Evolutionary conservation across 2,113 vertebrate genomes (phyloP), one percentile per base, ranked within the genome.

Genomic region (Cairina moschata): DNA sequence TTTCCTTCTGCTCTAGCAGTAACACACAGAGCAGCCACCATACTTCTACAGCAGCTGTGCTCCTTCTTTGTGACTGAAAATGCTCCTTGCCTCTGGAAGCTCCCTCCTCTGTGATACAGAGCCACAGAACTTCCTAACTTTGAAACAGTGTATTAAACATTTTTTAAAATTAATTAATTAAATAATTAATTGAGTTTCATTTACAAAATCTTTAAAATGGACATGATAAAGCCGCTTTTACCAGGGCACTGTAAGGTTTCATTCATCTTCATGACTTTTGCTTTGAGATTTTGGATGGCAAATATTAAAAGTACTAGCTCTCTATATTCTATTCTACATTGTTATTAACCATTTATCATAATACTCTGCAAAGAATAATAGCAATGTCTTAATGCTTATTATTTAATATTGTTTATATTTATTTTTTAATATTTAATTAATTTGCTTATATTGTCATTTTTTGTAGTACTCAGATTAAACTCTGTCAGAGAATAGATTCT

Each of bases 21-120:
- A 69, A 34, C 44, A 73, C 22, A 55, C 11, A 4, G 8, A 12
- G 40, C 5, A 79, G 44, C 36, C 63, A 76, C 28, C 74, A 69
- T 18, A 75, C 74, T 91, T 71, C 9, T 28, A 73, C 3, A 85
- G 60, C 77, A 85, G 50, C 50, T 94, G 84, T 85, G 48, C 40
- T 83, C 42, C 21, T 55, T 80, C 50, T 68, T 73, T 69, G 28
- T 50, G n/a, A 59, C 75, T 74, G 67, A 90, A 95, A 95, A 79
- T 32, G 5, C 21, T 74, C 60, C 34, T 85, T 87, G 44, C 29
- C 40, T 65, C 26, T 28, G 84, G 38, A 79, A 95, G 66, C 48
- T 69, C 48, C 12, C 25, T 11, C 3, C 76, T 83, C 31, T 31
- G 25, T 50, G 78, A 66, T 22, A 23, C 50, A 88, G 54, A 88